phyloP scores from a whole-genome alignment of 30 jellyfish, hydroid and myxozoan genomes.

The Pseudorhiza aurosa region DNA sequence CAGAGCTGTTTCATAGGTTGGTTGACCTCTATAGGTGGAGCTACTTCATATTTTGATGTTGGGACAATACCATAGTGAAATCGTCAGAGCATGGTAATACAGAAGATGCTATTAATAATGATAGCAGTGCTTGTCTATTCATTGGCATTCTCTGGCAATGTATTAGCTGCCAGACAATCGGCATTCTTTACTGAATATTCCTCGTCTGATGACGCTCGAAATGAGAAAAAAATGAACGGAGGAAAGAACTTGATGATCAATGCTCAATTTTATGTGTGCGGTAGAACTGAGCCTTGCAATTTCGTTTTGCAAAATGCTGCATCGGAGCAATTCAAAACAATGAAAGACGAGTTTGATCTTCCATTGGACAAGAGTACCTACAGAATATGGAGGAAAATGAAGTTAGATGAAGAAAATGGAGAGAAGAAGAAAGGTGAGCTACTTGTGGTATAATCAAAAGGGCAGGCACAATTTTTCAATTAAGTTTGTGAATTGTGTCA shows the following conservation, averaged over 20 bases:
- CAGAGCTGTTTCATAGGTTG: no score
- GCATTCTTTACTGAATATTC: neutral
- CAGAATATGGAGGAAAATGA: conserved; percentile 12
- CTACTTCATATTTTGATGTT: no score
- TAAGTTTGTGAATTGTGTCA: no score
- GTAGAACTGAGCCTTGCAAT: conserved; percentile 6
- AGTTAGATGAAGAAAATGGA: neutral
- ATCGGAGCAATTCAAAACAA: neutral
- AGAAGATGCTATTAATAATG: no score
- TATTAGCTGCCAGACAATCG: no score
- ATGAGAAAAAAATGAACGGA: neutral
- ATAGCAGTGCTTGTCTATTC: no score
- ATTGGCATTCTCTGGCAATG: no score
- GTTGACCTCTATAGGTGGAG: no score
- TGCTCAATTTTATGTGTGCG: conserved; percentile 10
- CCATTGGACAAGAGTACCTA: neutral
- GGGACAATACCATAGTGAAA: no score
- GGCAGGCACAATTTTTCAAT: no score
- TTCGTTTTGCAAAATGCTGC: neutral
- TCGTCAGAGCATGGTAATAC: no score
- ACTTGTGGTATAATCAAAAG: no score
- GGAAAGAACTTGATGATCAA: neutral
- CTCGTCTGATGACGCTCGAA: neutral
- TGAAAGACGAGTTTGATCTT: neutral
- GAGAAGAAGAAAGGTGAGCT: neutral